Conservation (phyloP, 2,888 invertebrate species). For the Pandemis heparana region DNA sequence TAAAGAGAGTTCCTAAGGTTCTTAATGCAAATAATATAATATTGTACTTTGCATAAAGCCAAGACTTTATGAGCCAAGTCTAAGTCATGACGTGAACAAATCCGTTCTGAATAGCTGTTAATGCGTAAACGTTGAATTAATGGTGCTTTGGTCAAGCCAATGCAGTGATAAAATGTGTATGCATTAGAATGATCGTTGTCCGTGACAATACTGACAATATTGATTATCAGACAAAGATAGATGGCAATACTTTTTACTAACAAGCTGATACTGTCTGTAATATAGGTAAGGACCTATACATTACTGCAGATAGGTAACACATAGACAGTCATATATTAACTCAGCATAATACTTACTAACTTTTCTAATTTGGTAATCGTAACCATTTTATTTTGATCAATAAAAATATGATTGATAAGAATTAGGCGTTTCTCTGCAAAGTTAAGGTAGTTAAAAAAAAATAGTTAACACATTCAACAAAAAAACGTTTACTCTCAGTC, state of each 20-base stretch:
- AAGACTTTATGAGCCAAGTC: slow-evolving; percentile 1
- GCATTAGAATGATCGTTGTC: background rate
- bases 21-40: background rate
- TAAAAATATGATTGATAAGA: too few relatives aligned
- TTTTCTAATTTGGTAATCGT: too few relatives aligned
- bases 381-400: too few relatives aligned
- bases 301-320: too few relatives aligned
- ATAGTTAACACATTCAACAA: too few relatives aligned
- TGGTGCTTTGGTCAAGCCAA: slow-evolving; percentile 10
- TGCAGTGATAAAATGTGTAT: slow-evolving; percentile 8
- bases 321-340: too few relatives aligned
- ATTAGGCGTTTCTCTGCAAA: too few relatives aligned
- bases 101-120: slow-evolving; percentile 1
- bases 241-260: background rate
- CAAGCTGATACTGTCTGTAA: background rate
- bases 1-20: background rate
- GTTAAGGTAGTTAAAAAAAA: too few relatives aligned
- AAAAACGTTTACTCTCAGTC: too few relatives aligned
- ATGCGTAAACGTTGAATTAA: slow-evolving; percentile 9
- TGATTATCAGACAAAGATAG: background rate
- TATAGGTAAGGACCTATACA: too few relatives aligned
- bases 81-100: slow-evolving; percentile 10
- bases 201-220: background rate
- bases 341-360: too few relatives aligned
- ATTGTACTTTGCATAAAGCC: background rate